Evolutionary conservation across 2,888 invertebrate species (phyloP).

Genomic region (Cheilosia vulpina): DNA sequence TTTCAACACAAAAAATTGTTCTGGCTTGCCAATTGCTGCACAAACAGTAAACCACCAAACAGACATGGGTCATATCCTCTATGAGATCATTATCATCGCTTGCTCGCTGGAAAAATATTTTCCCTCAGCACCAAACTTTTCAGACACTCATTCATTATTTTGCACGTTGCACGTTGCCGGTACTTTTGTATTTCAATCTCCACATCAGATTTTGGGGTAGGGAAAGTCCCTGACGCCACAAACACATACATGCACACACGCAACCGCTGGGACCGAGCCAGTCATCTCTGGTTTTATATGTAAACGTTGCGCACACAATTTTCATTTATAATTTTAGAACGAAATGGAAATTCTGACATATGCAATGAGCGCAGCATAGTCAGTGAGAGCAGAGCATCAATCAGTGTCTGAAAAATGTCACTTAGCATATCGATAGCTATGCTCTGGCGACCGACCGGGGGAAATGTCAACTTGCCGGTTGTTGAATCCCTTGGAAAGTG

Average conservation of each 20-base stretch:
- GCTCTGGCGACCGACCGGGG: slow-evolving; percentile 14
- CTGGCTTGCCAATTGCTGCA: slow-evolving; percentile 36
- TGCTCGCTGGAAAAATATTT: neutral
- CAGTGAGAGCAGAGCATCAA: slow-evolving; percentile 32
- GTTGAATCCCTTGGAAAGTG: slow-evolving; percentile 8
- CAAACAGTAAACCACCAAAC: neutral
- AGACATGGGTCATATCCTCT: slow-evolving; percentile 3
- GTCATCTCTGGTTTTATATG: neutral
- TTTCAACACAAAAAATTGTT: slow-evolving; percentile 30
- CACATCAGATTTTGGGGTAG: neutral
- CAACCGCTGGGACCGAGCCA: slow-evolving; percentile 4
- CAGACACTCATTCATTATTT: slow-evolving; percentile 41
- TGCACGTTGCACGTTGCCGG: neutral
- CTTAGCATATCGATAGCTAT: slow-evolving; percentile 40
- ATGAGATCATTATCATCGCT: neutral
- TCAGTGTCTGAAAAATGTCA: slow-evolving; percentile 61
- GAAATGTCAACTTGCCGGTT: slow-evolving; percentile 34
- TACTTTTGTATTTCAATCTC: neutral
- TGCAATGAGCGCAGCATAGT: neutral
- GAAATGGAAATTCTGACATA: neutral
- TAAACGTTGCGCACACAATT: slow-evolving; percentile 23
- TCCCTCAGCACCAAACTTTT: slow-evolving; percentile 24
- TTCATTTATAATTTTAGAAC: slow-evolving; percentile 38
- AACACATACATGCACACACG: neutral
- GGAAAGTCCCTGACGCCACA: slow-evolving; percentile 9